phyloP scores from a whole-genome alignment of 2,888 invertebrate genomes.

The Iphiclides podalirius region DNA sequence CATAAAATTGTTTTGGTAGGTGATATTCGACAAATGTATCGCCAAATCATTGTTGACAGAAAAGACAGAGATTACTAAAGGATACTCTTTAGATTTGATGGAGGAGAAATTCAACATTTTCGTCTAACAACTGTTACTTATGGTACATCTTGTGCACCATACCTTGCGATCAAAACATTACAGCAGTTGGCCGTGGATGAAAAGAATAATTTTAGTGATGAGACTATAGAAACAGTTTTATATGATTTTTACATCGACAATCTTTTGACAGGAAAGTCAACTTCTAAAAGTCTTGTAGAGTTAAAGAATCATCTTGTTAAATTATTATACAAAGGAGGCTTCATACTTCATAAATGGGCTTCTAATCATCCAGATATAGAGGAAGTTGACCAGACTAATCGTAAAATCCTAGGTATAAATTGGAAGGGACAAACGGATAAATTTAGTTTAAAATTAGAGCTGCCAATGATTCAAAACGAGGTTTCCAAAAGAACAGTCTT shows the following conservation, averaged over 20 bases:
- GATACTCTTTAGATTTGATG: too few relatives aligned
- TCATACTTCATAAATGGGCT: constrained; percentile 1
- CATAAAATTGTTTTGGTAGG: neutral
- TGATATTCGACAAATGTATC: too few relatives aligned
- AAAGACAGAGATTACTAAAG: too few relatives aligned
- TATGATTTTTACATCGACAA: too few relatives aligned
- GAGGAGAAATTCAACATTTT: neutral
- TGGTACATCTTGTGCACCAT: constrained; percentile 1
- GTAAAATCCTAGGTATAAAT: neutral
- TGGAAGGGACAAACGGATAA: neutral
- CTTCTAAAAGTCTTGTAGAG: neutral
- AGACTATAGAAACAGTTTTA: too few relatives aligned
- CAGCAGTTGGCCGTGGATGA: neutral
- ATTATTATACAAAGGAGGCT: neutral
- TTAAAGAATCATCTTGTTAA: neutral
- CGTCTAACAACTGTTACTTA: neutral
- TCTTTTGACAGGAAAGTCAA: too few relatives aligned
- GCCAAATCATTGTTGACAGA: too few relatives aligned
- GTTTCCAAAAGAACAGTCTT: neutral
- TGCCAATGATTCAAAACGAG: neutral
- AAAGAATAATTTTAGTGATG: too few relatives aligned
- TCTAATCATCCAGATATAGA: too few relatives aligned
- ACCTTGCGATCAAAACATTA: neutral
- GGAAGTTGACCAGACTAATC: too few relatives aligned
- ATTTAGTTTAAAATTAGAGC: too few relatives aligned